These are phyloP conservation scores for Nannoperca australis DNA, from an alignment of 2,797 vertebrate species.

Conservation along the genomic window DNA sequence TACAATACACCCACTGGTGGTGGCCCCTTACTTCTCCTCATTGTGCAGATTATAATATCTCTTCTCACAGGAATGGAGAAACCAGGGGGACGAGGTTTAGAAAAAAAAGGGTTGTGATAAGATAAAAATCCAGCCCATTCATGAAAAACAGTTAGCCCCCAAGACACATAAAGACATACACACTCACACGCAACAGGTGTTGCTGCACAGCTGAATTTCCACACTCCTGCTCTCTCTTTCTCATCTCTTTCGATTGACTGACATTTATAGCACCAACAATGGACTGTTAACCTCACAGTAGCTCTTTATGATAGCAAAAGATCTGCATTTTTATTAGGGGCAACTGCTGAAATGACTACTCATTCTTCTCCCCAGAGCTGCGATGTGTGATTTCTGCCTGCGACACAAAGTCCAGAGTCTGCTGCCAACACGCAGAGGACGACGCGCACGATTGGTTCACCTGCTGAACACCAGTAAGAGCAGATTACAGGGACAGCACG, in stretches of 20 bases:
- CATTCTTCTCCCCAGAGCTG: conserved; percentile 35
- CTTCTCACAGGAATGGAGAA: conserved; percentile 43
- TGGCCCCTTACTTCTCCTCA: conserved; percentile 41
- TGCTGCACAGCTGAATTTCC: conserved; percentile 26
- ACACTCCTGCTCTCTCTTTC: background rate
- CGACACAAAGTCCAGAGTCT: conserved; percentile 86
- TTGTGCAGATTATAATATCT: conserved; percentile 35
- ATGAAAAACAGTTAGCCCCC: conserved; percentile 12
- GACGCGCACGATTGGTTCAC: conserved; percentile 56
- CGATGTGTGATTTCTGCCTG: conserved; percentile 43
- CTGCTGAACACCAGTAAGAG: conserved; percentile 20
- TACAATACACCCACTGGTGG: conserved; percentile 37
- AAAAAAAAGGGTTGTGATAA: conserved; percentile 16
- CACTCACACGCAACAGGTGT: conserved; percentile 21
- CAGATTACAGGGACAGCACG: conserved; percentile 20
- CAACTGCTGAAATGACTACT: conserved; percentile 59
- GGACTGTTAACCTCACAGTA: conserved; percentile 66
- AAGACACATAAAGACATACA: background rate
- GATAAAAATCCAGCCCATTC: conserved; percentile 31
- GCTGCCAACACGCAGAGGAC: conserved; percentile 79
- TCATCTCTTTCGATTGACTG: conserved; percentile 41
- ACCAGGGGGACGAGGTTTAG: background rate
- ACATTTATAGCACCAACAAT: conserved; percentile 70
- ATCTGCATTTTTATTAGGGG: conserved; percentile 74
- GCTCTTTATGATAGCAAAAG: conserved; percentile 68